A percentile compares a stretch with the other conserved stretches of the same genome.
These are phyloP conservation scores for Lepus timidus DNA, from an alignment of 2,113 vertebrate species.

Conservation along the genomic window DNA sequence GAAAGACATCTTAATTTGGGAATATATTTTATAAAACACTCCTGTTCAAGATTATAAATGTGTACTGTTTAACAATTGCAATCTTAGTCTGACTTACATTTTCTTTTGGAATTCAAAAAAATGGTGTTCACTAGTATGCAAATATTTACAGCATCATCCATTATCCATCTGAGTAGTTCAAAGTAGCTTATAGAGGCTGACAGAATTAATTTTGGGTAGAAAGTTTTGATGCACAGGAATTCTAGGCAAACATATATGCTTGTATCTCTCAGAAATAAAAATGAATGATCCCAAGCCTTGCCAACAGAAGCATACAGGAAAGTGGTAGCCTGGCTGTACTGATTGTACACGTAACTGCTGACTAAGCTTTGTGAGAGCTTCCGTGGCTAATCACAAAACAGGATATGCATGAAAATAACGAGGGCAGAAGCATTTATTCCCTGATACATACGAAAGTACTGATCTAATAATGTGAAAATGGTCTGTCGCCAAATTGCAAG, in stretches of 20 bases:
- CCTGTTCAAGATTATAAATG: not conserved
- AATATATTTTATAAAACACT: not conserved
- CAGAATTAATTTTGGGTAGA: not conserved
- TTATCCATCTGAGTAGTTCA: not conserved
- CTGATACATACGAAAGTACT: not conserved
- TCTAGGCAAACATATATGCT: not conserved
- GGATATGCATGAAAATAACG: not conserved
- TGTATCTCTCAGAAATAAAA: not conserved
- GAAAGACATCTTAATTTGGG: not conserved
- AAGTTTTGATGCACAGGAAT: not conserved
- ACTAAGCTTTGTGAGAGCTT: not conserved
- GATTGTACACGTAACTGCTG: not conserved
- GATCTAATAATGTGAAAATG: conserved; percentile 29
- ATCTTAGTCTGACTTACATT: not conserved
- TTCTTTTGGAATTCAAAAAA: conserved; percentile 40
- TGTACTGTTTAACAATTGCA: not conserved
- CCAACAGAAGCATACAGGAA: not conserved
- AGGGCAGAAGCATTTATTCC: not conserved
- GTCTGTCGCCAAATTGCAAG: not conserved
- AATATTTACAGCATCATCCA: not conserved
- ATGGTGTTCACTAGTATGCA: not conserved
- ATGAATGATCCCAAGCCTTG: not conserved
- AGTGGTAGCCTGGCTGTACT: not conserved
- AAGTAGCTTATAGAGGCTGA: not conserved
- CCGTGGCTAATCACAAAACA: not conserved